Evolutionary conservation across 2,797 vertebrate species (phyloP), one percentile per base, ranked within the genome.

Genomic region (Epinephelus malabaricus): DNA sequence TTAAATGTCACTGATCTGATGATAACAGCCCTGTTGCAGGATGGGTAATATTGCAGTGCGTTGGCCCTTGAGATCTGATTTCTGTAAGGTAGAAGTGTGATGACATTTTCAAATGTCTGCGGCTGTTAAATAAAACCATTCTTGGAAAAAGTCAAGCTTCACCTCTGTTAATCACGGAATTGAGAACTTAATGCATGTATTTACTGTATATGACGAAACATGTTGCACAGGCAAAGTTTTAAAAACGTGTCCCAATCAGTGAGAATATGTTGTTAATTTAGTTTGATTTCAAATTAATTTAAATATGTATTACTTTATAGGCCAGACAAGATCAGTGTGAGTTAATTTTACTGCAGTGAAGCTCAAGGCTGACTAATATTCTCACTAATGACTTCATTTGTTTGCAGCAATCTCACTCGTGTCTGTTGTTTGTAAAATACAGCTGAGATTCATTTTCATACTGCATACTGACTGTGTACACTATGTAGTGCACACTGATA

Each of bases 101-200:
- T 72, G 76, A 67, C 66, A 75, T 79, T 87, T 83, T 34, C 11
- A 76, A 74, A 78, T 5, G 49, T 81, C 51, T 46, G 15, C 8
- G 21, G 56, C 21, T 65, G 62, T 15, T 60, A 47, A 53, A 63
- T 23, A 6, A 69, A 69, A 58, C 21, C 2, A 1, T 5, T 55
- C 25, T 25, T 8, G 4, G 51, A 38, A 17, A 19, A 46, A n/a
- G 13, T 49, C 56, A 2, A 34, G 34, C 11, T 8, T 67, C 10
- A n/a, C 8, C n/a, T 9, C 13, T 40, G 18, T 47, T 40, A 19
- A n/a, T 6, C 40, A 19, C 6, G 17, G n/a, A 62, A 27, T 21
- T n/a, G 7, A 17, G 8, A 40, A 73, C 12, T 13, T 2, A 46
- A 13, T 21, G 27, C 4, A 27, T 1, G 3, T 8, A 9, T 61